Conservation (phyloP, 2,113 vertebrate species). For the Ifrita kowaldi region DNA sequence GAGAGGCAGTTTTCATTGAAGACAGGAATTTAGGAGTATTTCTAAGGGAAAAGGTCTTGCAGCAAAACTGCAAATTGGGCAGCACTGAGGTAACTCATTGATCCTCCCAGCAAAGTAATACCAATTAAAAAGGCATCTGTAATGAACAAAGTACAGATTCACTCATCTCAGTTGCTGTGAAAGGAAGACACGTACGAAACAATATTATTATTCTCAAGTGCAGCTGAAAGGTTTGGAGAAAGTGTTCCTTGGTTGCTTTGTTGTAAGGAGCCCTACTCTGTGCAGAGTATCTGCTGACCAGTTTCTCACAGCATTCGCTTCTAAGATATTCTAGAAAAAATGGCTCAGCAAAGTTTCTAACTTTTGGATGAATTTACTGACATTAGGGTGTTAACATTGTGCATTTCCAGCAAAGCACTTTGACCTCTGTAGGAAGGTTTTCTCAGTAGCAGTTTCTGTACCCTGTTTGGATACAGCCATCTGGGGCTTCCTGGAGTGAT, state of each 20-base stretch:
- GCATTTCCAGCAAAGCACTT: neutral
- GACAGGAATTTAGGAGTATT: slow-evolving; percentile 31
- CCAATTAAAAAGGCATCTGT: slow-evolving; percentile 15
- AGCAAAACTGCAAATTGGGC: slow-evolving; percentile 16
- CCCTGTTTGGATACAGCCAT: neutral
- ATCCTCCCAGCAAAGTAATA: slow-evolving; percentile 42
- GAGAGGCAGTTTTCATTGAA: slow-evolving; percentile 50
- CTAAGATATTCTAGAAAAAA: neutral
- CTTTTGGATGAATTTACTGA: neutral
- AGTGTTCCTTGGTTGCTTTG: neutral
- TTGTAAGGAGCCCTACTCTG: neutral
- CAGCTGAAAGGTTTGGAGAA: neutral
- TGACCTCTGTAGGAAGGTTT: neutral
- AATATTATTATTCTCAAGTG: neutral
- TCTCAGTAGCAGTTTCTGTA: neutral
- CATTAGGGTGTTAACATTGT: neutral
- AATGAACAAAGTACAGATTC: neutral
- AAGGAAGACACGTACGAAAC: neutral
- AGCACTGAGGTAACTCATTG: neutral
- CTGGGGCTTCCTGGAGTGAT: neutral
- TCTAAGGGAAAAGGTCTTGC: slow-evolving; percentile 35
- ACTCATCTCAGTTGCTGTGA: neutral
- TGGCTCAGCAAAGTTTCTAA: neutral
- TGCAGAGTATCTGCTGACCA: neutral
- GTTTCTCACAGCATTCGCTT: neutral